Percentiles rank a stretch among this genome's conserved stretches.
These are phyloP conservation scores for Eudasyphora cyanicolor DNA, from an alignment of 2,888 invertebrate genomes.

Conservation along the genomic window DNA sequence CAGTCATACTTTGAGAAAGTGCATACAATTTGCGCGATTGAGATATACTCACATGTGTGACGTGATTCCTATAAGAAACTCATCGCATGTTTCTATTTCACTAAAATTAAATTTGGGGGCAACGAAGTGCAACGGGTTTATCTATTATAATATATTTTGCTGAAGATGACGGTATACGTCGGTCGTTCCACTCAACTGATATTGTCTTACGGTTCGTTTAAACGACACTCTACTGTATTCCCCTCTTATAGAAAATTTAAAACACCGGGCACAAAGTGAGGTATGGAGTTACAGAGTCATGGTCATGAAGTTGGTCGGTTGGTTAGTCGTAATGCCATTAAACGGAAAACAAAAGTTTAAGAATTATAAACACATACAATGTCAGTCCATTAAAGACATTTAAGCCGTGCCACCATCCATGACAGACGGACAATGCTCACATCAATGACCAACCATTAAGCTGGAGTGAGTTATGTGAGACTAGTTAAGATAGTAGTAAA, in stretches of 20 bases:
- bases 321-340: slow-evolving; percentile 21
- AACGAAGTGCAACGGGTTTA: too few species aligned
- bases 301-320: slow-evolving; percentile 26
- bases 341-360: slow-evolving; percentile 30
- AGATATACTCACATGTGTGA: too few species aligned
- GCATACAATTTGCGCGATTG: too few species aligned
- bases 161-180: too few species aligned
- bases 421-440: not conserved
- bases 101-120: too few species aligned
- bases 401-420: not conserved
- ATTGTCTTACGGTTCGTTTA: not conserved
- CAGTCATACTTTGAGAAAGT: too few species aligned
- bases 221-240: not conserved
- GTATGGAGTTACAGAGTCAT: not conserved
- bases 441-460: not conserved
- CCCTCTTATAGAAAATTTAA: not conserved
- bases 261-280: not conserved
- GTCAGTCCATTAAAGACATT: not conserved
- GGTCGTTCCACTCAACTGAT: too few species aligned
- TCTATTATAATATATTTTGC: too few species aligned
- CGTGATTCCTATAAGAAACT: too few species aligned
- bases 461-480: not conserved
- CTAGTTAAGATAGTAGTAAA: not conserved
- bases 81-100: too few species aligned
- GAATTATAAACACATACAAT: slow-evolving; percentile 36